A percentile compares a stretch with the other conserved stretches of the same genome.
Evolutionary conservation across 2,113 vertebrate species (phyloP).

Genomic region (Fregata magnificens): DNA sequence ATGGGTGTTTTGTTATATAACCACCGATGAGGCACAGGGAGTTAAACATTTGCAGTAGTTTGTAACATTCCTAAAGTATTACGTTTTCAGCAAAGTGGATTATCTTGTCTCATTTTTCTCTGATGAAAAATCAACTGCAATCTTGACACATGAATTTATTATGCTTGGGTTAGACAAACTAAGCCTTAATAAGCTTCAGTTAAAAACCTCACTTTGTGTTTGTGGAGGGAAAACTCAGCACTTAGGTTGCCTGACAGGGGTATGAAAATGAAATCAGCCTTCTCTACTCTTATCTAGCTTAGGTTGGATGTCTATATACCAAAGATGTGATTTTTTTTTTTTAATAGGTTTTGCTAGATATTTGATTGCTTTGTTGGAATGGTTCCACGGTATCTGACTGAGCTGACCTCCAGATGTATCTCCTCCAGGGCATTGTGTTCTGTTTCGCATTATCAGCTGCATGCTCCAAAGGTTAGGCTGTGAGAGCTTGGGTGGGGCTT

Average conservation of each 20-base stretch:
- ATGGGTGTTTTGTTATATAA: conserved; percentile 55
- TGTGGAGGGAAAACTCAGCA: not conserved
- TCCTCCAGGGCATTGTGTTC: conserved; percentile 60
- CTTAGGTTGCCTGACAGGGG: not conserved
- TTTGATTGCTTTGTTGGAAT: conserved; percentile 69
- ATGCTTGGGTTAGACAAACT: conserved; percentile 55
- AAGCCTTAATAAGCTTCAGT: conserved; percentile 29
- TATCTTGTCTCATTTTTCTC: conserved; percentile 56
- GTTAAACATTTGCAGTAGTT: conserved; percentile 58
- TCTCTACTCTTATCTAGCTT: conserved; percentile 3
- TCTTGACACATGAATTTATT: conserved; percentile 59
- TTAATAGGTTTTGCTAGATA: conserved; percentile 51
- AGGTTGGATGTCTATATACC: conserved; percentile 1
- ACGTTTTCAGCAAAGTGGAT: conserved; percentile 35
- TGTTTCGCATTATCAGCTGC: conserved; percentile 59
- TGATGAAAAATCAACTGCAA: conserved; percentile 37
- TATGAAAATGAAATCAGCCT: not conserved
- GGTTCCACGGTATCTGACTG: conserved; percentile 43
- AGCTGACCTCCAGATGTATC: conserved; percentile 63
- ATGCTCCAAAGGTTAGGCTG: conserved; percentile 58
- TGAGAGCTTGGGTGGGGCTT: conserved; percentile 45
- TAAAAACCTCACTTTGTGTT: conserved; percentile 19
- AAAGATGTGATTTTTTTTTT: conserved; percentile 19
- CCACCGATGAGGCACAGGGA: not conserved
- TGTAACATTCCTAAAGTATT: conserved; percentile 47